Evolutionary conservation across 2,888 invertebrate species (phyloP), one percentile per base, ranked within the genome.

Genomic region (Mechanitis messenoides): DNA sequence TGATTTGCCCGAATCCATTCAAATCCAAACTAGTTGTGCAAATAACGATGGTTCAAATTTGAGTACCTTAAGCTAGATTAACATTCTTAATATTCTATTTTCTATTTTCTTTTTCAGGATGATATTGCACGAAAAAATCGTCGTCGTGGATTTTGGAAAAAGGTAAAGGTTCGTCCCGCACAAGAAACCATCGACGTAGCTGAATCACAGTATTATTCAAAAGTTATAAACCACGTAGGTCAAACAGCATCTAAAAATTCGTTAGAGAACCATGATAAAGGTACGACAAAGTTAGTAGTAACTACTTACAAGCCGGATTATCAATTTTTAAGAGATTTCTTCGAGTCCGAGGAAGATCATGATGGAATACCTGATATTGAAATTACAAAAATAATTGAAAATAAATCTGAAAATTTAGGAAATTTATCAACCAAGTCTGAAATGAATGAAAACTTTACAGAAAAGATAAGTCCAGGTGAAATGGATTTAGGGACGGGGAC

Each of bases 141-240:
- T 62, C 92, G 94, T 63, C 92, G 94, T 66, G 94, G 95, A 58
- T 93, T 93, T 72, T 95, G 95, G 93, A 94, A 94, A 72, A 92
- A 94, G 68, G 92, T 95, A 0, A 93, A 93, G 68, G 92, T 93
- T 35, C 90, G 91, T 55, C 91, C 92, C 3, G 83, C 81, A 9
- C 75, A 84, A 3, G 96, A 95, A 78, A 92, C 92, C 33, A 93
- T 96, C 58, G 95, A 95, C 74, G 92, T 92, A 0, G 95, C 96
- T 0, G 96, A 96, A 79, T 95, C 95, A 0, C 96, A 96, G 80
- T 88, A 87, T 74, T 90, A 90, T 71, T 68, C 80, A 3, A 93
- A 93, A 74, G 91, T 94, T 42, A 93, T 91, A 4, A 87, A 92
- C 67, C 84, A 89, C 64, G 78, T 91, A 3, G 84, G 83, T 54